Evolutionary conservation across 1,140 invertebrate genomes (phyloP).

Genomic region (Anoplophora glabripennis): DNA sequence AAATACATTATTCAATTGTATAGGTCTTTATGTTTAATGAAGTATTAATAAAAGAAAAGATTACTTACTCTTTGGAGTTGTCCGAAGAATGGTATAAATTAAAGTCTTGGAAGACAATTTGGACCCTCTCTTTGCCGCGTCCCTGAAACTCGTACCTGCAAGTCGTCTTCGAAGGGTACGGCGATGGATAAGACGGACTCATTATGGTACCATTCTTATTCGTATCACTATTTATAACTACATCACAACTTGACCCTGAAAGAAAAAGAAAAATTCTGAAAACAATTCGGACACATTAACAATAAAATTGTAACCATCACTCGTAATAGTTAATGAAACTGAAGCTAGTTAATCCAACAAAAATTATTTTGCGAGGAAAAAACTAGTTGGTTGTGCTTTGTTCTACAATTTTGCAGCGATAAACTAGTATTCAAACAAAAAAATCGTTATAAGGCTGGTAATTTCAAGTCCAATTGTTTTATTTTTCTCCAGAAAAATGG

Average conservation of each 20-base stretch:
- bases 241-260: conserved; percentile 74
- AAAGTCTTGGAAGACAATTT: conserved; percentile 76
- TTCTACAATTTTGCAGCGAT: no score
- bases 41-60: no score
- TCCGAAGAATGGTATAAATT: conserved; percentile 58
- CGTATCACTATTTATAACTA: conserved; percentile 73
- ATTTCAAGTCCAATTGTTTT: no score
- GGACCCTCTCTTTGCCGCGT: conserved; percentile 74
- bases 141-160: conserved; percentile 85
- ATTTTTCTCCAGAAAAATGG: no score
- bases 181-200: conserved; percentile 72
- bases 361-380: no score
- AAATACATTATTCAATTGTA: no score
- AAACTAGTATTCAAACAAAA: no score
- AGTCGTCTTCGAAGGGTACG: conserved; percentile 69
- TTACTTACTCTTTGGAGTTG: conserved; percentile 61
- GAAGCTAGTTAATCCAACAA: no score
- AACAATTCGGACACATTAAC: conserved; percentile 1
- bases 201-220: conserved; percentile 76
- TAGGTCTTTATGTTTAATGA: no score
- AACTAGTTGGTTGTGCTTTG: no score
- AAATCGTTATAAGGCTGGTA: no score
- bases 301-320: background rate
- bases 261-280: conserved; percentile 38
- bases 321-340: no score